phyloP scores from a whole-genome alignment of 2,797 vertebrate species.

The Ctenochaetus hawaiiensis region DNA sequence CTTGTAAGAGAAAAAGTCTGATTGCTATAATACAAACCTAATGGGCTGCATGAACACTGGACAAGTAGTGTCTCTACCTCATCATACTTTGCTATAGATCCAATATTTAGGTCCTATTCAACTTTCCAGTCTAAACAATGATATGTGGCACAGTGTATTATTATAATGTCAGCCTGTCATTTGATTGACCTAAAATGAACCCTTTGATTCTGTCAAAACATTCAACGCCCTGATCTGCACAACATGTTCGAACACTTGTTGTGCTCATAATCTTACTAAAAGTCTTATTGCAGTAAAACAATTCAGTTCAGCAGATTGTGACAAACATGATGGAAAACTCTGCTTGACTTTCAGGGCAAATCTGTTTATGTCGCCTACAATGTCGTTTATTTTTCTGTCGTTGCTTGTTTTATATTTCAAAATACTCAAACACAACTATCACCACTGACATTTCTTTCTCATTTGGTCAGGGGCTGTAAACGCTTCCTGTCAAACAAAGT shows the following conservation, averaged over 20 bases:
- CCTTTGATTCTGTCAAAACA: slow-evolving; percentile 13
- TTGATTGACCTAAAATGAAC: slow-evolving; percentile 3
- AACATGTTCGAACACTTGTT: neutral
- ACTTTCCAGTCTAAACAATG: slow-evolving; percentile 6
- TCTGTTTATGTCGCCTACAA: neutral
- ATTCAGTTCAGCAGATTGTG: neutral
- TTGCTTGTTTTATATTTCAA: neutral
- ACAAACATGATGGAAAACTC: slow-evolving; percentile 3
- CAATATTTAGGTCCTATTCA: neutral
- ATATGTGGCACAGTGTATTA: neutral
- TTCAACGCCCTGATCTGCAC: neutral
- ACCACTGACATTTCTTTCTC: slow-evolving; percentile 5
- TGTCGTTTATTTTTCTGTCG: neutral
- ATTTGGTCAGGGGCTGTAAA: neutral
- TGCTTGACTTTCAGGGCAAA: neutral
- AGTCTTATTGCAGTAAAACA: neutral
- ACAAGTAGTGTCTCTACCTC: neutral
- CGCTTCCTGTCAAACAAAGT: neutral
- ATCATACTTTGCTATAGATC: neutral
- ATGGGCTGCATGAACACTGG: no score
- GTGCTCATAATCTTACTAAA: neutral
- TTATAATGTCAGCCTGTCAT: slow-evolving; percentile 24
- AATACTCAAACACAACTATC: neutral
- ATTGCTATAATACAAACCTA: neutral
- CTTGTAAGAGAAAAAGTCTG: no score